Evolutionary conservation across 2,113 vertebrate genomes (phyloP).

Genomic region (Toxostoma redivivum): DNA sequence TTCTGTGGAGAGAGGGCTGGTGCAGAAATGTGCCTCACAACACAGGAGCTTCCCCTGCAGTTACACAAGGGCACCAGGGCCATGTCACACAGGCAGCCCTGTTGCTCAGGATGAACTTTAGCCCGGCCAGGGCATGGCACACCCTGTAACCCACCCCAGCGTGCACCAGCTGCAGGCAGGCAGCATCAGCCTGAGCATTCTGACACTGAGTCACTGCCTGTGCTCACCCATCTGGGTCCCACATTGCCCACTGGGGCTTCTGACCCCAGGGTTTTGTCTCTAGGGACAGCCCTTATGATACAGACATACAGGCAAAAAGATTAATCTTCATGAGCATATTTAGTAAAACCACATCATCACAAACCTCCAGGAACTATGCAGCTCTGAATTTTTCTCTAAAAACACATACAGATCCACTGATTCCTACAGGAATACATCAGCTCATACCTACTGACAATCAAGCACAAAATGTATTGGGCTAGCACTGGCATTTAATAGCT

Average conservation of each 20-base stretch:
- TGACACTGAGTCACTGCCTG: neutral
- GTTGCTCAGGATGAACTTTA: neutral
- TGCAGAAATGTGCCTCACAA: neutral
- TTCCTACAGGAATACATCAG: neutral
- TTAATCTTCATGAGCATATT: neutral
- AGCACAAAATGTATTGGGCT: neutral
- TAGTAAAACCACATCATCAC: neutral
- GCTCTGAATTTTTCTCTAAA: neutral
- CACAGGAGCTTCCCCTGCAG: neutral
- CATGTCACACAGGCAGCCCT: accelerated
- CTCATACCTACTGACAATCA: neutral
- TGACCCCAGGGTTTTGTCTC: neutral
- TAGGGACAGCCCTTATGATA: neutral
- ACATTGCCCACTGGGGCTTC: neutral
- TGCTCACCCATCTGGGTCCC: neutral
- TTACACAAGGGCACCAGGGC: accelerated
- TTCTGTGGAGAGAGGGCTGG: neutral
- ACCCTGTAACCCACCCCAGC: neutral
- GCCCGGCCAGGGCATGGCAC: accelerated
- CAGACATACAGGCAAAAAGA: neutral
- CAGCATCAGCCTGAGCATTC: neutral
- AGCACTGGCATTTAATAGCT: neutral
- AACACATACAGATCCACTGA: neutral
- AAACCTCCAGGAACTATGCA: neutral
- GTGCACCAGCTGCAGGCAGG: no score